phyloP scores from a whole-genome alignment of 2,888 invertebrate species.

The Noctua pronuba region DNA sequence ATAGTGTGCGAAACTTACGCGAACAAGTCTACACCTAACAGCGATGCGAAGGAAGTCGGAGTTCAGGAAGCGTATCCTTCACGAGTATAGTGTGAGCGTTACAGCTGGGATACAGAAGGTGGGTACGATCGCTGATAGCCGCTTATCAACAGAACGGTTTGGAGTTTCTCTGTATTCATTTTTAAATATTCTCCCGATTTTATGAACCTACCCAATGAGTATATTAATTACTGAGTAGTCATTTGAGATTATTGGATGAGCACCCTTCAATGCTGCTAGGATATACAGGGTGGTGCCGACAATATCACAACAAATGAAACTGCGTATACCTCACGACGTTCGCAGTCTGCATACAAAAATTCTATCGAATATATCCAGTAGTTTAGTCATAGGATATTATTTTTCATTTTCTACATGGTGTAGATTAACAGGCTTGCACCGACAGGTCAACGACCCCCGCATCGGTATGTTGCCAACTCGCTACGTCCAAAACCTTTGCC shows the following conservation, averaged over 20 bases:
- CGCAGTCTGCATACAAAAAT: no score
- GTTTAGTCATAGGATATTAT: no score
- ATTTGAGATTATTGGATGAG: slow-evolving; percentile 21
- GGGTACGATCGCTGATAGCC: background rate
- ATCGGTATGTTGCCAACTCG: no score
- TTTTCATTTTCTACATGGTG: no score
- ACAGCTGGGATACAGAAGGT: slow-evolving; percentile 6
- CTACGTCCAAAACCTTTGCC: no score
- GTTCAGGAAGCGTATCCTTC: slow-evolving; percentile 26
- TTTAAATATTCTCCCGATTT: slow-evolving; percentile 4
- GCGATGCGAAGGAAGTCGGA: slow-evolving; percentile 10
- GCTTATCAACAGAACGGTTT: background rate
- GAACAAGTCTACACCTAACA: slow-evolving; percentile 20
- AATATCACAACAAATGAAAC: background rate
- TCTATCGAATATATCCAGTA: no score
- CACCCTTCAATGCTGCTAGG: background rate
- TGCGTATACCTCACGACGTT: background rate
- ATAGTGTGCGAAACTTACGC: slow-evolving; percentile 12
- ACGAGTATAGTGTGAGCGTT: background rate
- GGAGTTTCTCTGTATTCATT: background rate
- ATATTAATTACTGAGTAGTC: slow-evolving; percentile 18
- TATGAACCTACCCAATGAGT: slow-evolving; percentile 19
- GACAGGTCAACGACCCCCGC: no score
- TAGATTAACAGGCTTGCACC: no score
- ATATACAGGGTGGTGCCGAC: background rate